Base-by-base conservation (phyloP, 2,888 invertebrate genomes). In the Phalangium opilio region DNA sequence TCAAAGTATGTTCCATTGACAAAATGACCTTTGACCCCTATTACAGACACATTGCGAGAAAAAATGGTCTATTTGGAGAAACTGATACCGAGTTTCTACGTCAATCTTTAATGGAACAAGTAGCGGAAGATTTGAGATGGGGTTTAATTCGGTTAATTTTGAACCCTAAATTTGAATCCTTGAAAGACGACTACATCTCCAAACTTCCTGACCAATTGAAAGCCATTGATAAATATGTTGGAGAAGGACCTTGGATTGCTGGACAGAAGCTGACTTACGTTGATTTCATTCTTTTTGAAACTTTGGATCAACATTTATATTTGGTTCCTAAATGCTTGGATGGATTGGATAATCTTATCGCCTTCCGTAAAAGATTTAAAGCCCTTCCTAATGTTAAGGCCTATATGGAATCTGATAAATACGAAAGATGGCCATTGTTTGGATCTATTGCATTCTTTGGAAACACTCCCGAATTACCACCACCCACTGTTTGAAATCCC, bases 131-230 rank as follows among this genome's bases (percentile, higher is more conserved):
- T 14, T 19, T 48, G 49, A 59, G 66, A 19, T 61, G 60, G 47
- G 61, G 60, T 2, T 62, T 64, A 41, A 61, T 63, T 8, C 48
- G 60, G 21, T 55, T 69, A 20, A 55, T 57, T 49, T 57, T 55
- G 43, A 61, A 57, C 34, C 15, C 15, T 17, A n/a, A 3, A 17
- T 68, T 63, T 18, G 18, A 8, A 38, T 12, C 15, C 14, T 8
- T 8, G 14, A 3, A 18, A 38, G 18, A 38, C 15, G 18, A 38
- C 14, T 38, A 38, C 14, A n/a, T 38, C 15, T 10, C 10, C 10
- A 10, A 8, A 17, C 14, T 38, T 2, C 14, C 38, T n/a, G 38
- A 38, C 15, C 38, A 38, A 4, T 1, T 38, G n/a, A 38, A 38
- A 38, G 15, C 18, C 1, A 17, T 38, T 10, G 15, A 12, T n/a